These are phyloP conservation scores for Pardosa pseudoannulata DNA, from an alignment of 2,888 invertebrate species.

Conservation along the genomic window DNA sequence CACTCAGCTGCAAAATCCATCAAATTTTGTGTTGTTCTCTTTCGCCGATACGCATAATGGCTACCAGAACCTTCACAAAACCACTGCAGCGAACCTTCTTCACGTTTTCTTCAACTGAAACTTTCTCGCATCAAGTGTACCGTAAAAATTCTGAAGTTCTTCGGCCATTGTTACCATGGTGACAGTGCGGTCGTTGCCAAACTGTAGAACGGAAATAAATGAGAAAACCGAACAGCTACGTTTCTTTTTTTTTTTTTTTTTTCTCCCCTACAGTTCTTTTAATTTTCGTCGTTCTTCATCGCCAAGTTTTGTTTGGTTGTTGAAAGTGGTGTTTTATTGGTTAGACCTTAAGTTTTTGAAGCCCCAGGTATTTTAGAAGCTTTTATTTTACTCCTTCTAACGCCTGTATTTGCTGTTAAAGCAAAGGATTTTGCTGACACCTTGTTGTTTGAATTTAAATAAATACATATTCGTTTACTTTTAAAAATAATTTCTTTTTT, in stretches of 20 bases:
- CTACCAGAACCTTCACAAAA: not conserved
- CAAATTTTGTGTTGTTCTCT: not conserved
- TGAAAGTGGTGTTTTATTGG: constrained; percentile 1
- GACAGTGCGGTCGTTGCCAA: constrained; percentile 1
- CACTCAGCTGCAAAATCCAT: constrained; percentile 15
- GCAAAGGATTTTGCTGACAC: too few species aligned
- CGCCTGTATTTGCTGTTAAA: too few species aligned
- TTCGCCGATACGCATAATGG: not conserved
- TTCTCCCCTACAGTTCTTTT: not conserved
- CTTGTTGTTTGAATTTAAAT: not conserved
- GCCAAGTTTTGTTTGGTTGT: constrained; percentile 9
- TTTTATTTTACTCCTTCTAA: too few species aligned
- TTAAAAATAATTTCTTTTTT: too few species aligned
- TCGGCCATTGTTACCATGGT: constrained; percentile 10
- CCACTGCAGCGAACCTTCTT: constrained; percentile 9
- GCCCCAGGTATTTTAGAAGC: not conserved
- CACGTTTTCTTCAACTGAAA: constrained; percentile 6
- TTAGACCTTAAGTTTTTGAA: not conserved
- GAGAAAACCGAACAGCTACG: not conserved
- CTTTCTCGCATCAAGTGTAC: constrained; percentile 4
- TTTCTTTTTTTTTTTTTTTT: too few species aligned
- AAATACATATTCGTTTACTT: not conserved
- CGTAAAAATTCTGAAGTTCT: constrained; percentile 19
- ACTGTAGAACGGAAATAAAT: constrained; percentile 1
- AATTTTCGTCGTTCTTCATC: constrained; percentile 7